Evolutionary conservation across 2,797 vertebrate genomes (phyloP).

Genomic region (Macropodus opercularis): DNA sequence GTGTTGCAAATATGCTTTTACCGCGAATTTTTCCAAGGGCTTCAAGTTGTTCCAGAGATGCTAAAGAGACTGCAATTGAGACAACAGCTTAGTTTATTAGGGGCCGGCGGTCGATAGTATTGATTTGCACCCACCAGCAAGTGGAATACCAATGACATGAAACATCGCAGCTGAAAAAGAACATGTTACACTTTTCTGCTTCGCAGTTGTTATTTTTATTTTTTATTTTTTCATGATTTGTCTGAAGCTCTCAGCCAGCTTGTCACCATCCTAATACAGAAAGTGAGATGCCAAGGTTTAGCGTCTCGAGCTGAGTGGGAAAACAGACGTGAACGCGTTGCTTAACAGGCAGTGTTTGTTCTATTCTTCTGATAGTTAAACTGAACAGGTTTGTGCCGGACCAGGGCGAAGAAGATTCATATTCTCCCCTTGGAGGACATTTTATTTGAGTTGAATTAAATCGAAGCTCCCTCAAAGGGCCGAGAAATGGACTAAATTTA

Average conservation of each 20-base stretch:
- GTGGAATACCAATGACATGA: slow-evolving; percentile 78
- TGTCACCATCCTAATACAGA: slow-evolving; percentile 30
- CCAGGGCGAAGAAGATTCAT: slow-evolving; percentile 14
- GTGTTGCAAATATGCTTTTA: slow-evolving; percentile 32
- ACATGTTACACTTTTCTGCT: slow-evolving; percentile 53
- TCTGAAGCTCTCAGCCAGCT: slow-evolving; percentile 14
- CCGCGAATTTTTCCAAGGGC: slow-evolving; percentile 49
- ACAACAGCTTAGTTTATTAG: slow-evolving; percentile 82
- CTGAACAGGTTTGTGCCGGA: slow-evolving; percentile 2
- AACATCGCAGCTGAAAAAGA: slow-evolving; percentile 61
- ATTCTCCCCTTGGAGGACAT: slow-evolving; percentile 18
- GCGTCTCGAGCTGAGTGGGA: slow-evolving; percentile 9
- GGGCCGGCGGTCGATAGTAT: slow-evolving; percentile 76
- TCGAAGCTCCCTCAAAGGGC: slow-evolving; percentile 12
- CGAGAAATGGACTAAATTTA: slow-evolving; percentile 7
- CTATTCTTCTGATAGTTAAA: slow-evolving; percentile 24
- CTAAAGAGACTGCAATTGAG: slow-evolving; percentile 80
- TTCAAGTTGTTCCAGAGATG: slow-evolving; percentile 69
- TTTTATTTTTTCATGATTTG: slow-evolving; percentile 2
- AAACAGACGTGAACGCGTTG: slow-evolving; percentile 7
- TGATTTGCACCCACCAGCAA: slow-evolving; percentile 66
- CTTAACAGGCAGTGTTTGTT: slow-evolving; percentile 3
- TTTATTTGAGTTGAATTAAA: slow-evolving; percentile 34
- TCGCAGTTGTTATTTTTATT: slow-evolving; percentile 3
- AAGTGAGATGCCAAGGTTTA: slow-evolving; percentile 14